Evolutionary conservation across 2,113 vertebrate genomes (phyloP).

Genomic region (Puffinus mauretanicus): DNA sequence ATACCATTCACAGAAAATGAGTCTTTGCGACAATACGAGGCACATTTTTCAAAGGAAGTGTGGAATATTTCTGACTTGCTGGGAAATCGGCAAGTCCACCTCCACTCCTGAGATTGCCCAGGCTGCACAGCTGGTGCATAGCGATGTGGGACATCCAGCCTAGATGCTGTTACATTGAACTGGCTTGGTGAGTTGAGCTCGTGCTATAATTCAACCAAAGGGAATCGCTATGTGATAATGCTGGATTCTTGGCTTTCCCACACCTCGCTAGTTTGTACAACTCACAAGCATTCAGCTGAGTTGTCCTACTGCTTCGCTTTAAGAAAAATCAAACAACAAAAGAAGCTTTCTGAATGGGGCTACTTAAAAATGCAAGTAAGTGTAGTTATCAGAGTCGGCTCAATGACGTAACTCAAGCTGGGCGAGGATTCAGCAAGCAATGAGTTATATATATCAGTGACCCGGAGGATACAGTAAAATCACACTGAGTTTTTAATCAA

Average conservation of each 20-base stretch:
- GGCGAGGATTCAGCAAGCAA: neutral
- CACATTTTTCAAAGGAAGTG: neutral
- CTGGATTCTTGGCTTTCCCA: neutral
- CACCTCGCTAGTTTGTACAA: neutral
- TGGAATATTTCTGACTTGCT: neutral
- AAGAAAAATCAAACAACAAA: neutral
- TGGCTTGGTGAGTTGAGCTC: neutral
- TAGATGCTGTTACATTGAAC: neutral
- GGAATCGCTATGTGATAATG: neutral
- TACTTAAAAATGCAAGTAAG: neutral
- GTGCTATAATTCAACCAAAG: neutral
- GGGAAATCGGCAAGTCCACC: neutral
- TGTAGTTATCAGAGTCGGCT: neutral
- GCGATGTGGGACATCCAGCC: neutral
- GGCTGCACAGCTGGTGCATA: neutral
- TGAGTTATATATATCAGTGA: neutral
- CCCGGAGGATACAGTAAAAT: neutral
- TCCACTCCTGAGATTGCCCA: neutral
- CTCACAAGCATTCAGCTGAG: neutral
- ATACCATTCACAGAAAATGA: neutral
- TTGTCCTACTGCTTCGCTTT: neutral
- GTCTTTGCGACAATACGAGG: rapidly evolving
- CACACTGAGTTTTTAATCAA: neutral
- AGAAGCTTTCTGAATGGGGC: neutral
- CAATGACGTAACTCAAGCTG: neutral